phyloP scores from a whole-genome alignment of 2,113 vertebrate genomes.

The Collichthys lucidus region DNA sequence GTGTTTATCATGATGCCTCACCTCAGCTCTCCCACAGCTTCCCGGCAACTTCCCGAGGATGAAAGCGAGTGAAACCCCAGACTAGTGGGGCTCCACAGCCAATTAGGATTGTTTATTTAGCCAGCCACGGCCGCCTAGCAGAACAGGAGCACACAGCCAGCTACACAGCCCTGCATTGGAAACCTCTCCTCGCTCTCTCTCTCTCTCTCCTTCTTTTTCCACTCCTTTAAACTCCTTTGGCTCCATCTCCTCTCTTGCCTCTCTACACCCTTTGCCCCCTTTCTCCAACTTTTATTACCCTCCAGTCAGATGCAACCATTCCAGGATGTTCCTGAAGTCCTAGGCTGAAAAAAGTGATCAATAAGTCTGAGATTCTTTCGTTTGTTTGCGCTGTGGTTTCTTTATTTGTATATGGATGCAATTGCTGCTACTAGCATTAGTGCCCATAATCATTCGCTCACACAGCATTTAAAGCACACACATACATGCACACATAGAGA shows the following conservation, averaged over 20 bases:
- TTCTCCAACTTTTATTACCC: slow-evolving; percentile 36
- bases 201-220: slow-evolving; percentile 69
- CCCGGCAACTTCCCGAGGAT: slow-evolving; percentile 83
- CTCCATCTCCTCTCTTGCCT: slow-evolving; percentile 36
- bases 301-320: slow-evolving; percentile 39
- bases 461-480: slow-evolving; percentile 29
- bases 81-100: slow-evolving; percentile 93
- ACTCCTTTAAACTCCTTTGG: slow-evolving; percentile 56
- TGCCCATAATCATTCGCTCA: slow-evolving; percentile 29
- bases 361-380: neutral
- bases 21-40: slow-evolving; percentile 84
- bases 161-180: slow-evolving; percentile 82
- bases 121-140: slow-evolving; percentile 81
- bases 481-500: slow-evolving; percentile 23
- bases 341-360: slow-evolving; percentile 44
- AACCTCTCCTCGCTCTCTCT: slow-evolving; percentile 78
- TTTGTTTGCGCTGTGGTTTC: slow-evolving; percentile 17
- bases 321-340: slow-evolving; percentile 14
- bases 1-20: slow-evolving; percentile 83
- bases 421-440: slow-evolving; percentile 56
- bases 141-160: slow-evolving; percentile 83
- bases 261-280: slow-evolving; percentile 43
- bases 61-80: slow-evolving; percentile 85
- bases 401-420: slow-evolving; percentile 46
- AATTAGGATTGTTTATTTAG: slow-evolving; percentile 94